Percentiles rank a stretch among this genome's conserved stretches.
Conservation (phyloP, 2,797 vertebrate species). For the Onychomys torridus region DNA sequence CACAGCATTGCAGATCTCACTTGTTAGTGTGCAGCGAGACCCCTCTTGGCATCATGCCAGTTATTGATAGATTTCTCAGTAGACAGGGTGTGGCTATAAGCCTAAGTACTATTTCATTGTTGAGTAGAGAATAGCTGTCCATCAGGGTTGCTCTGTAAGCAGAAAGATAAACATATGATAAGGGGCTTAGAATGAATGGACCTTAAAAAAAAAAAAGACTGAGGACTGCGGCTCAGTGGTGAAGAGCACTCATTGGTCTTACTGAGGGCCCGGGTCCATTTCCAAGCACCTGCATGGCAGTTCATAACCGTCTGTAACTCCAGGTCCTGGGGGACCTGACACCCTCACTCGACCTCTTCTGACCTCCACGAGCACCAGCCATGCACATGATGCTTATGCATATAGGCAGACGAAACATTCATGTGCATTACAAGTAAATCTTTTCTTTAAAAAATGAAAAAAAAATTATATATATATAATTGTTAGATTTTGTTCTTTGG, state of each 20-base stretch:
- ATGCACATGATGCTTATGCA: accelerated
- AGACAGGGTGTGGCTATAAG: background rate
- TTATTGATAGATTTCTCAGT: background rate
- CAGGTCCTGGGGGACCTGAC: background rate
- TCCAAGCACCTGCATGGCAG: background rate
- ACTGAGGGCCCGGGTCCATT: background rate
- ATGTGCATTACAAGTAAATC: background rate
- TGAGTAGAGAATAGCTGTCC: background rate
- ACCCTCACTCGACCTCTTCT: background rate
- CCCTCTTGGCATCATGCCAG: background rate
- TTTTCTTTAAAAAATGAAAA: background rate
- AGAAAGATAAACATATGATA: background rate
- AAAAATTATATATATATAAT: too few relatives aligned
- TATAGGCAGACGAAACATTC: background rate
- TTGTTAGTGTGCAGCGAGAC: background rate
- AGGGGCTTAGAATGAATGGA: background rate
- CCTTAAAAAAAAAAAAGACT: background rate
- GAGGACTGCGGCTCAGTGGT: background rate
- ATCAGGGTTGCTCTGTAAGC: background rate
- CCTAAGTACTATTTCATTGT: background rate
- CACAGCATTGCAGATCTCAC: background rate
- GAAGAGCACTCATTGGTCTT: background rate
- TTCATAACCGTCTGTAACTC: too few relatives aligned
- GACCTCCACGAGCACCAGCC: background rate
- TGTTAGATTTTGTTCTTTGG: conserved; percentile 10